Conservation (phyloP, 2,797 vertebrate species). For the Falco naumanni region DNA sequence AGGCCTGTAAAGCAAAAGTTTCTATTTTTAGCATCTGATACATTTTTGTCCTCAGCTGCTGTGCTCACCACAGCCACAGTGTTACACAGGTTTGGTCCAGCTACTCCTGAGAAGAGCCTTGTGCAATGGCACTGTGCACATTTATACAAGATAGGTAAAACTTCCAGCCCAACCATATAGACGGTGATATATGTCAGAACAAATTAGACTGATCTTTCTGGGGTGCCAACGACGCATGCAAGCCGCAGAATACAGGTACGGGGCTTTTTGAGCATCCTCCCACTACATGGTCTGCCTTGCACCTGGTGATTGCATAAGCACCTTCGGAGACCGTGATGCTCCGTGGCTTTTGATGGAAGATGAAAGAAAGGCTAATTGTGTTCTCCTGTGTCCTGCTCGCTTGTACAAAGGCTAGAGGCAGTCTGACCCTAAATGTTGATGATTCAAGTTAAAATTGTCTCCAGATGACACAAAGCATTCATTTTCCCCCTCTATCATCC, state of each 20-base stretch:
- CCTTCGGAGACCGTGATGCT: background rate
- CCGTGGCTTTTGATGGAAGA: background rate
- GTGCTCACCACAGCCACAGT: background rate
- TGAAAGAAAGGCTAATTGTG: background rate
- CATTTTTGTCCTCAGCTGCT: background rate
- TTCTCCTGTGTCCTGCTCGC: background rate
- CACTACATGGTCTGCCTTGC: background rate
- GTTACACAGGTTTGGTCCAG: background rate
- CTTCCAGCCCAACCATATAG: background rate
- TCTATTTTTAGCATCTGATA: background rate
- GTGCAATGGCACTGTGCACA: background rate
- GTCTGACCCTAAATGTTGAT: constrained; percentile 24
- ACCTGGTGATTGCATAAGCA: background rate
- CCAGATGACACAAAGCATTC: background rate
- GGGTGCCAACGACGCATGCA: rapidly evolving
- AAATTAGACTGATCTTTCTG: background rate
- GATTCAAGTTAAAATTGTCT: constrained; percentile 5
- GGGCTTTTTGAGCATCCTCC: background rate
- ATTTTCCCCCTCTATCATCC: background rate
- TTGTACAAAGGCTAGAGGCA: background rate
- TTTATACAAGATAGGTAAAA: background rate
- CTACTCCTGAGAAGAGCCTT: background rate
- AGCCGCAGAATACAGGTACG: background rate
- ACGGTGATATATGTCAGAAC: background rate
- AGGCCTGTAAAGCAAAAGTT: background rate